Evolutionary conservation across 2,888 invertebrate species (phyloP).

Genomic region (Drosophila siamana): DNA sequence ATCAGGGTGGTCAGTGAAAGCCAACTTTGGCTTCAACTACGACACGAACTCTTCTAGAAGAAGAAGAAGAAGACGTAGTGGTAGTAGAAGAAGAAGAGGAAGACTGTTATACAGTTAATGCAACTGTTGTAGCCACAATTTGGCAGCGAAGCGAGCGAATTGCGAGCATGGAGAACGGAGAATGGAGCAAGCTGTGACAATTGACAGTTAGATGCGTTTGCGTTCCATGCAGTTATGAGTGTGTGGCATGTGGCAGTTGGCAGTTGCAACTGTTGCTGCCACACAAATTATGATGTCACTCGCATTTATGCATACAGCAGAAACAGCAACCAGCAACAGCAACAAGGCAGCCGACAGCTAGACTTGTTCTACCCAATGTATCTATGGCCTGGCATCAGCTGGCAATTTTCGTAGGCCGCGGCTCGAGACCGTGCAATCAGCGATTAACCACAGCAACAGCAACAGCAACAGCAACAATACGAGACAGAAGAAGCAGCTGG

Average conservation of each 20-base stretch:
- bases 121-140: slow-evolving; percentile 50
- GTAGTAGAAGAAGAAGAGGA: slow-evolving; percentile 4
- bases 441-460: slow-evolving; percentile 53
- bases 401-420: slow-evolving; percentile 74
- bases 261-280: slow-evolving; percentile 27
- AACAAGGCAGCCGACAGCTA: neutral
- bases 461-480: slow-evolving; percentile 12
- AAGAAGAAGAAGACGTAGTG: neutral
- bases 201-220: slow-evolving; percentile 76
- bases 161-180: too few species aligned
- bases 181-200: slow-evolving; percentile 56
- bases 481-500: slow-evolving; percentile 2
- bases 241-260: slow-evolving; percentile 5
- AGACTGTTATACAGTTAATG: slow-evolving; percentile 14
- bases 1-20: slow-evolving; percentile 64
- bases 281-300: slow-evolving; percentile 40
- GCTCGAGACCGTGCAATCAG: slow-evolving; percentile 70
- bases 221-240: slow-evolving; percentile 41
- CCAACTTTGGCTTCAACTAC: slow-evolving; percentile 34
- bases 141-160: slow-evolving; percentile 52
- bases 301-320: slow-evolving; percentile 5
- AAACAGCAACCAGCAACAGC: neutral
- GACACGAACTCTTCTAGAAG: slow-evolving; percentile 3
- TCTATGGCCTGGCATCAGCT: slow-evolving; percentile 24
- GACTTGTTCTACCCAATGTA: slow-evolving; percentile 11